These are phyloP conservation scores for Nasonia giraulti DNA, from an alignment of 1,140 invertebrate genomes.

Conservation along the genomic window DNA sequence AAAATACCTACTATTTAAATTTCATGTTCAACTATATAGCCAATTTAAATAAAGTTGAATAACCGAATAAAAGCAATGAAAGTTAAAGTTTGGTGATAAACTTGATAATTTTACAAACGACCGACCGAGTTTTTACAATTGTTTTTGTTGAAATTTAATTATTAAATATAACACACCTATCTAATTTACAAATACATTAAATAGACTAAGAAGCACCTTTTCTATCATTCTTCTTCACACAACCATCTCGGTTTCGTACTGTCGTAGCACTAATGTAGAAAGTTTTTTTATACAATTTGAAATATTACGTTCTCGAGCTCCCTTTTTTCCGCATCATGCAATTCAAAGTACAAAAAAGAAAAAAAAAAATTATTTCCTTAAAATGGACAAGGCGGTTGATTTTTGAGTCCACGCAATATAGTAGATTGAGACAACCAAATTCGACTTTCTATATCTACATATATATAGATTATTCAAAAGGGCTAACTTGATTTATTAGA, in stretches of 20 bases:
- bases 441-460: slow-evolving; percentile 50
- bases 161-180: slow-evolving; percentile 39
- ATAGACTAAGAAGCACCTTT: slow-evolving; percentile 45
- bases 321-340: background rate
- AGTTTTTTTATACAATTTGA: slow-evolving; percentile 13
- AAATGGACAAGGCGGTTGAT: background rate
- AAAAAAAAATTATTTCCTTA: slow-evolving; percentile 9
- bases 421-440: slow-evolving; percentile 69
- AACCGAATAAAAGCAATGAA: background rate
- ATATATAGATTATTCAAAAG: slow-evolving; percentile 56
- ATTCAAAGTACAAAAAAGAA: slow-evolving; percentile 27
- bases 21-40: background rate
- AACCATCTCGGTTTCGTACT: slow-evolving; percentile 34
- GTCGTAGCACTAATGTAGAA: slow-evolving; percentile 41
- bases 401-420: slow-evolving; percentile 31
- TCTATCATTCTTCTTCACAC: slow-evolving; percentile 26
- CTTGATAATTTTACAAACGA: background rate
- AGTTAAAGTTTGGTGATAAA: background rate
- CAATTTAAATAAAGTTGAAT: background rate
- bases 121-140: background rate
- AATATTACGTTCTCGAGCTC: background rate
- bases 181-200: slow-evolving; percentile 49
- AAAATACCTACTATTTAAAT: background rate
- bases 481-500: slow-evolving; percentile 72
- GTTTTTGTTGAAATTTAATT: background rate